Percentiles rank a stretch among this genome's conserved stretches.
Evolutionary conservation across 2,113 vertebrate genomes (phyloP).

Genomic region (Mesembrinibis cayennensis): DNA sequence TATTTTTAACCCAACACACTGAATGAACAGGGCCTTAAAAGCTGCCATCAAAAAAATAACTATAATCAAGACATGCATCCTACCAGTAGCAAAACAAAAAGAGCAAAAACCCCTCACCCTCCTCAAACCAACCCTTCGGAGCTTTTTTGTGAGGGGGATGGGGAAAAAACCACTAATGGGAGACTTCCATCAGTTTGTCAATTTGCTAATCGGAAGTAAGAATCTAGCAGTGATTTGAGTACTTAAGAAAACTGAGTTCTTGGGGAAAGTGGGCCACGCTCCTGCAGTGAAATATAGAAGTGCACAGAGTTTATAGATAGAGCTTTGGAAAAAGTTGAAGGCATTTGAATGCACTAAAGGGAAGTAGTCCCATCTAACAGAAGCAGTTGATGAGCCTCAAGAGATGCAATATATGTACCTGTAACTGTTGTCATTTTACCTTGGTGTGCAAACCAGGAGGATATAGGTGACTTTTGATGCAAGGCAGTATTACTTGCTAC

Average conservation of each 20-base stretch:
- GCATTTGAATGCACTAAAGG: neutral
- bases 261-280: neutral
- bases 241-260: neutral
- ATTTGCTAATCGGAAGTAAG: neutral
- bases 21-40: neutral
- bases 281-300: neutral
- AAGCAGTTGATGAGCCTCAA: neutral
- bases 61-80: neutral
- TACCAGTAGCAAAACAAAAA: neutral
- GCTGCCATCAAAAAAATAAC: neutral
- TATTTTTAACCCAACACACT: neutral
- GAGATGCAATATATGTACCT: accelerated
- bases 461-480: neutral
- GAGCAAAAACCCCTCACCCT: neutral
- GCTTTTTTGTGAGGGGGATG: neutral
- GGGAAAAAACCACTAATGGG: neutral
- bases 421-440: neutral
- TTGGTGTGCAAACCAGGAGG: neutral
- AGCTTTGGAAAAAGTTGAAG: neutral
- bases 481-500: neutral
- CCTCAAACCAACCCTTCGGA: neutral
- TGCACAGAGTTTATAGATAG: neutral
- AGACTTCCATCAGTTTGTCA: neutral
- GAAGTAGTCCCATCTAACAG: neutral
- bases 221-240: neutral